phyloP scores from a whole-genome alignment of 2,888 invertebrate species.

The Cerastoderma edule region DNA sequence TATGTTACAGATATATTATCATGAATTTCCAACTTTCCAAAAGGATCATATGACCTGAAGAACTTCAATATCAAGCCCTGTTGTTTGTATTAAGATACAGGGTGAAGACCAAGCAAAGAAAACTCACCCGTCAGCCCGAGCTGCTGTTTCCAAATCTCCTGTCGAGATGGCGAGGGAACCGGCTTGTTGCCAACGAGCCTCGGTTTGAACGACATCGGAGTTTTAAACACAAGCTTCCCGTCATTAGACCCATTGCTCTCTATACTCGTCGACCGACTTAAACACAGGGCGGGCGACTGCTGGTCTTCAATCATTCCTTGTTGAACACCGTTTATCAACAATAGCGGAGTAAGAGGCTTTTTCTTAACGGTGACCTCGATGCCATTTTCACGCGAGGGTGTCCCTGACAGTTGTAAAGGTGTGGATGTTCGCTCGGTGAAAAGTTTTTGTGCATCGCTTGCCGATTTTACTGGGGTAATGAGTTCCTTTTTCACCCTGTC shows the following conservation, averaged over 20 bases:
- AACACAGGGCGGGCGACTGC: not conserved
- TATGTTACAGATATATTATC: too few species aligned
- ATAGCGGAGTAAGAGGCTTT: not conserved
- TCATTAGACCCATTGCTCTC: slow-evolving; percentile 26
- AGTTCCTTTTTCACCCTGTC: slow-evolving; percentile 33
- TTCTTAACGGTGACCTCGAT: slow-evolving; percentile 35
- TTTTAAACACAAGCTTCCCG: slow-evolving; percentile 70
- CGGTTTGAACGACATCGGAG: slow-evolving; percentile 77
- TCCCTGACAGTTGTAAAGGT: too few species aligned
- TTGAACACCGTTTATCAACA: not conserved
- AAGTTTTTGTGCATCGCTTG: too few species aligned
- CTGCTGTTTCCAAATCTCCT: slow-evolving; percentile 73
- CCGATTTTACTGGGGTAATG: not conserved
- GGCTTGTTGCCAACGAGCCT: slow-evolving; percentile 65
- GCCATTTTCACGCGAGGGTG: too few species aligned
- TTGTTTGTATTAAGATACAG: too few species aligned
- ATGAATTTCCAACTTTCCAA: too few species aligned
- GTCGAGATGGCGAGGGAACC: slow-evolving; percentile 73
- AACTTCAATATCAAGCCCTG: too few species aligned
- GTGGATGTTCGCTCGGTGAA: too few species aligned
- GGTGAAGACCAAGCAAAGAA: too few species aligned
- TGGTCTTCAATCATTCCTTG: not conserved
- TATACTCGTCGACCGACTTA: not conserved
- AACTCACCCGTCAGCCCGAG: slow-evolving; percentile 72
- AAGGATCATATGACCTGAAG: too few species aligned